Evolutionary conservation across 2,888 invertebrate genomes (phyloP).

Genomic region (Ferdinandea cuprea): DNA sequence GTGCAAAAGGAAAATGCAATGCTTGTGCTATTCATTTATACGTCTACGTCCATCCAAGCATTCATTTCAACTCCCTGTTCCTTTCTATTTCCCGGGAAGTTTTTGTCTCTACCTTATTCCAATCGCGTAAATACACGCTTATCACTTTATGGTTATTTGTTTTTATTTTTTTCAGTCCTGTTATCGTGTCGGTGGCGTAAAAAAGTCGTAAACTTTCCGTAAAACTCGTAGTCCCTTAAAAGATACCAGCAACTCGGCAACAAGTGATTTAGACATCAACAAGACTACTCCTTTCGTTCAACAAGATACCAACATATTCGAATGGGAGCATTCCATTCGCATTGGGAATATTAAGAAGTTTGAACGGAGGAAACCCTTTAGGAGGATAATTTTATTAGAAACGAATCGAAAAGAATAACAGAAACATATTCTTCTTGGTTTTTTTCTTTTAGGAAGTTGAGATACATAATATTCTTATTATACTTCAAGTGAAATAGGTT

Average conservation of each 20-base stretch:
- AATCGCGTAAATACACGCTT: conserved; percentile 49
- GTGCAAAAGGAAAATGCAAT: neutral
- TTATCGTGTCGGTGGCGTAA: conserved; percentile 25
- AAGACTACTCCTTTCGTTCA: conserved; percentile 9
- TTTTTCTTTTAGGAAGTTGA: conserved; percentile 13
- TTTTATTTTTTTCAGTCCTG: conserved; percentile 27
- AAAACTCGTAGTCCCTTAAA: no score
- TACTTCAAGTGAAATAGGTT: conserved; percentile 10
- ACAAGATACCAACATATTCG: conserved; percentile 12
- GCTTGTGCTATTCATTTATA: neutral
- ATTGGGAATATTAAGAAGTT: conserved; percentile 22
- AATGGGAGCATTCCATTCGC: conserved; percentile 7
- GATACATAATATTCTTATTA: neutral
- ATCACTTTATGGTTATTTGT: conserved; percentile 36
- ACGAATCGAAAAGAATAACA: conserved; percentile 1
- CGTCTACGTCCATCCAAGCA: neutral
- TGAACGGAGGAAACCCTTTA: neutral
- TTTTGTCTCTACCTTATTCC: conserved; percentile 32
- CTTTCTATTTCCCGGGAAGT: neutral
- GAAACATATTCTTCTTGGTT: conserved; percentile 4
- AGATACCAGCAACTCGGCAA: conserved; percentile 19
- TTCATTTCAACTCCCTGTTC: neutral
- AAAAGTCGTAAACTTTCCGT: conserved; percentile 40
- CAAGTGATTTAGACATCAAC: conserved; percentile 36
- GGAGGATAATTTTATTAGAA: conserved; percentile 35